Evolutionary conservation across 2,888 invertebrate genomes (phyloP).

Genomic region (Leucoptera coffeella): DNA sequence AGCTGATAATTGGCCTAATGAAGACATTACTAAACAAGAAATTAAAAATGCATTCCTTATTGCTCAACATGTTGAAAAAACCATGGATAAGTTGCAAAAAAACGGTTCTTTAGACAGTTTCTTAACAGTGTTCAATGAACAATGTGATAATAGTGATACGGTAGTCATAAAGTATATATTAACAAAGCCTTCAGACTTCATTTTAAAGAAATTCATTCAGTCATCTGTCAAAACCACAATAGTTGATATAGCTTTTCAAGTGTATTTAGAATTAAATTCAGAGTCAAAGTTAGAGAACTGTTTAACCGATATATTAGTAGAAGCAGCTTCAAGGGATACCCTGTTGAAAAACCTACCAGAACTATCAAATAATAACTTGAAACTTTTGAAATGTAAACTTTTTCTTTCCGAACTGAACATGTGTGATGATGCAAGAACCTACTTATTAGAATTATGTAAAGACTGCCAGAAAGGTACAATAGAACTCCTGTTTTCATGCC

Average conservation of each 20-base stretch:
- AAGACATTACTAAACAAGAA: constrained; percentile 28
- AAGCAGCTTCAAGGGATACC: constrained; percentile 29
- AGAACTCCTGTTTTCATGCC: constrained; percentile 21
- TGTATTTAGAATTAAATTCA: no score
- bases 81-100: constrained; percentile 35
- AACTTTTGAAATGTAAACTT: constrained; percentile 22
- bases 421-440: constrained; percentile 11
- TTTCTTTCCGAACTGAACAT: constrained; percentile 16
- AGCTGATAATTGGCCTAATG: constrained; percentile 33
- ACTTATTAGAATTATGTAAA: constrained; percentile 14
- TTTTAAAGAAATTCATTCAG: no score
- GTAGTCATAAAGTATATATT: no score
- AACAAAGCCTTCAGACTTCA: no score
- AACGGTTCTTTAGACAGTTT: constrained; percentile 31
- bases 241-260: no score
- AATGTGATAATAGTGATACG: constrained; percentile 12
- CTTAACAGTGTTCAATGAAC: constrained; percentile 14
- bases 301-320: constrained; percentile 26
- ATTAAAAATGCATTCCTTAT: constrained; percentile 46
- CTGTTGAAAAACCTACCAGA: constrained; percentile 18
- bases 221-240: no score
- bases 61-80: constrained; percentile 48
- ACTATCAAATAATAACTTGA: constrained; percentile 16
- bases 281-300: constrained; percentile 20
- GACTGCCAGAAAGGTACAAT: constrained; percentile 15